phyloP scores from a whole-genome alignment of 2,113 vertebrate species.

The Mungos mungo region DNA sequence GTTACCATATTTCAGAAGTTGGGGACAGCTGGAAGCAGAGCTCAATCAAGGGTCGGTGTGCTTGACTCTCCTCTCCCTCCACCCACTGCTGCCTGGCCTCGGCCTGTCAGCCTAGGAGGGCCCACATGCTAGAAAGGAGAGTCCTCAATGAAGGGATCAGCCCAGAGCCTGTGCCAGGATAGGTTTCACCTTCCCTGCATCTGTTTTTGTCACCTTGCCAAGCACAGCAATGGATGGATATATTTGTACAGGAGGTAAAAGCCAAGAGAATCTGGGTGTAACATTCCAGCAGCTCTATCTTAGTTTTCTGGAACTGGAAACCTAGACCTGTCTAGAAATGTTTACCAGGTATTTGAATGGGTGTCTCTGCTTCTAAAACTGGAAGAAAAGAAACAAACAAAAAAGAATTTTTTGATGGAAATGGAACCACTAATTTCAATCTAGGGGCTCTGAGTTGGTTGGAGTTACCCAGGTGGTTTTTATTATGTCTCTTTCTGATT shows the following conservation, averaged over 20 bases:
- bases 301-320: constrained; percentile 48
- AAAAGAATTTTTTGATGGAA: constrained; percentile 45
- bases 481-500: constrained; percentile 49
- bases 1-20: not conserved
- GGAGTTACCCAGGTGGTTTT: constrained; percentile 59
- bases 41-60: not conserved
- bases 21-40: not conserved
- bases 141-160: not conserved
- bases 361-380: constrained; percentile 53
- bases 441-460: not conserved
- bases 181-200: not conserved
- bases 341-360: constrained; percentile 26
- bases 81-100: not conserved
- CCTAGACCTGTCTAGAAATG: not conserved
- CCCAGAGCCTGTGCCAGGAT: not conserved
- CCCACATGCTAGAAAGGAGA: not conserved
- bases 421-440: constrained; percentile 39
- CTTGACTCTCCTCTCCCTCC: not conserved
- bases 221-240: not conserved
- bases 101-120: not conserved
- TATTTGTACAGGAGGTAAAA: not conserved
- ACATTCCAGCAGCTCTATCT: not conserved
- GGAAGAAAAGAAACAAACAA: constrained; percentile 38
- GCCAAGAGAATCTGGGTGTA: not conserved
- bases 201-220: not conserved